A percentile compares a stretch with the other conserved stretches of the same genome.
phyloP scores from a whole-genome alignment of 2,113 vertebrate species.

The Eudyptes chrysolophus region DNA sequence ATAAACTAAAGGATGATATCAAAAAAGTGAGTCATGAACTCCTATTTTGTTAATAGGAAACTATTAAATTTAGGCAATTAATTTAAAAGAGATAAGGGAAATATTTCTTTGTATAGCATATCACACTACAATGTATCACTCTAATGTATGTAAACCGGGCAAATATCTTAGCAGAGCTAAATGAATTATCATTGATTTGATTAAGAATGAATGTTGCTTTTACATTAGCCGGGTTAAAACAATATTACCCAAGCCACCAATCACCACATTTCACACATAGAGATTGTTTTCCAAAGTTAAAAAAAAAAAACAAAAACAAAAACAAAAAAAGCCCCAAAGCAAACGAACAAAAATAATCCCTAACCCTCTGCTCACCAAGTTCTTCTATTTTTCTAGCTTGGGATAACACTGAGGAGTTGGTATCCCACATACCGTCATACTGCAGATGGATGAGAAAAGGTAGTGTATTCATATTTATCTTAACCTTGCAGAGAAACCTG shows the following conservation, averaged over 20 bases:
- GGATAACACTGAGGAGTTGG: background rate
- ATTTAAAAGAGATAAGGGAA: background rate
- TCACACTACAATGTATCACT: background rate
- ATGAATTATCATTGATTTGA: background rate
- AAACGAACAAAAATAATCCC: background rate
- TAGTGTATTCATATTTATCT: background rate
- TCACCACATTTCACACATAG: background rate
- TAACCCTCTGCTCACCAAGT: background rate
- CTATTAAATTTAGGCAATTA: conserved; percentile 26
- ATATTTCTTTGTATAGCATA: background rate
- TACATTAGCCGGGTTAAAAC: background rate
- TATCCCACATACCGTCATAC: background rate
- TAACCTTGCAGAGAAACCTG: background rate
- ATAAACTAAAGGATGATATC: background rate
- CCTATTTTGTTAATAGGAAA: background rate
- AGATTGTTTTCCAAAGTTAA: background rate
- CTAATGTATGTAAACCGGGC: background rate
- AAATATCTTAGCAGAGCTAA: background rate
- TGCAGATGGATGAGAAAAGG: background rate
- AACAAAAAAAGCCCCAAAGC: background rate
- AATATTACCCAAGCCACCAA: background rate
- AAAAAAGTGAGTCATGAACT: background rate
- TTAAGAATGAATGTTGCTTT: background rate
- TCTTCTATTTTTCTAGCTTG: background rate
- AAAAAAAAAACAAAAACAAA: background rate